Percentiles rank a stretch among this genome's conserved stretches.
These are phyloP conservation scores for Rattus rattus DNA, from an alignment of 2,113 vertebrate genomes.

Conservation along the genomic window DNA sequence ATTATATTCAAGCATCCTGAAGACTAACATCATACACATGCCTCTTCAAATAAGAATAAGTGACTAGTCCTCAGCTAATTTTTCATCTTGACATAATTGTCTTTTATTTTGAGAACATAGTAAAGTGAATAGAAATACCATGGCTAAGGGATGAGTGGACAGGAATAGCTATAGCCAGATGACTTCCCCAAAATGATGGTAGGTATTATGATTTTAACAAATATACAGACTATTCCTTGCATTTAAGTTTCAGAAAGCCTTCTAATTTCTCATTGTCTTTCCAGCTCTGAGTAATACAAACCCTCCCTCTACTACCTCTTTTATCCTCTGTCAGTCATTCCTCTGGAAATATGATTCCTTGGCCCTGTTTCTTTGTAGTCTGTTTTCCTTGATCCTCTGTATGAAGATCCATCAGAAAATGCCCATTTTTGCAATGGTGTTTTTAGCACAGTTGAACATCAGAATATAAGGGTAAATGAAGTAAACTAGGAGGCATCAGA, in stretches of 20 bases:
- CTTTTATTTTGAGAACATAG: neutral
- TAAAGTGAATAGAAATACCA: neutral
- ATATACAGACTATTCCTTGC: neutral
- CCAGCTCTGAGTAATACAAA: neutral
- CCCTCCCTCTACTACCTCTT: accelerated
- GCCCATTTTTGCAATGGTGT: neutral
- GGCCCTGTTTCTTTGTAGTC: neutral
- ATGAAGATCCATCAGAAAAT: neutral
- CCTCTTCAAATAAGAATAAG: neutral
- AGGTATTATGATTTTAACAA: neutral
- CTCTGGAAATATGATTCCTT: neutral
- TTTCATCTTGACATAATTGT: neutral
- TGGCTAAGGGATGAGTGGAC: neutral
- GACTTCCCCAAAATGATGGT: neutral
- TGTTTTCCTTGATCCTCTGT: neutral
- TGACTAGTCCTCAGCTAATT: neutral
- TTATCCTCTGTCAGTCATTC: neutral
- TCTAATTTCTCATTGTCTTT: neutral
- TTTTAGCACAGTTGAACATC: neutral
- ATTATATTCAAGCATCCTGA: constrained; percentile 23
- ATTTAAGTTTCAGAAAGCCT: neutral
- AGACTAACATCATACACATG: neutral
- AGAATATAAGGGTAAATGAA: neutral
- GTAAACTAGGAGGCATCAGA: neutral
- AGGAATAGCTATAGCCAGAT: neutral